Evolutionary conservation across 2,888 invertebrate species (phyloP), one percentile per base, ranked within the genome.

Genomic region (Ophion ventricosus): DNA sequence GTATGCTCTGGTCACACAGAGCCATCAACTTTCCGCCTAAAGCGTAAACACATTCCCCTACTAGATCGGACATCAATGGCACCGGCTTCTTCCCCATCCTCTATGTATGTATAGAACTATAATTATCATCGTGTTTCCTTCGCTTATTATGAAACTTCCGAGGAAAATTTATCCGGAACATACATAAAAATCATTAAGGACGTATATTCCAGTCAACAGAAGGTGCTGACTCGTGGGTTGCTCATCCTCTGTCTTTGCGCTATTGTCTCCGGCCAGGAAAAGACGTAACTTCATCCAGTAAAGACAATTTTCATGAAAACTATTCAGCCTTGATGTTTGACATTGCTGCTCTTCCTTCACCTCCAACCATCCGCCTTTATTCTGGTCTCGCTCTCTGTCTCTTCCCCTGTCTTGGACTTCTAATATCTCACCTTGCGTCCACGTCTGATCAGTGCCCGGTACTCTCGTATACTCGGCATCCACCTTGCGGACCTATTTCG

Each of bases 161-260:
- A 86, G 89, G 89, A 88, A 89, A 90, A 91, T 90, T 90, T 87
- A 87, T 86, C 86, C 85, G 49, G 40, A 72, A 26, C 40, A 56
- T 26, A 59, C 76, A 56, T 59, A 17, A 49, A 63, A 57, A 69
- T 54, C 29, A 35, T n/a, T 17, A 4, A 17, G 61, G 17, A 56
- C n/a, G 14, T 40, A 56, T 26, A 56, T 54, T 35, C 35, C 56
- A n/a, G 54, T 43, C 35, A 35, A 72, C 35, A 74, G 63, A 74
- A 76, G 59, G 80, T 64, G 70, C 74, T 69, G 26, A 56, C 56
- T 69, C 64, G 56, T 54, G 54, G 57, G 49, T 54, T 17, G 25
- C 59, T 26, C 54, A 78, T 73, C 25, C 63, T 54, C 64, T 59
- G 29, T 54, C 11, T 35, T 43, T 63, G 64, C 80, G 49, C 80